Evolutionary conservation across 1,140 invertebrate genomes (phyloP).

Genomic region (Muscidifurax raptorellus): DNA sequence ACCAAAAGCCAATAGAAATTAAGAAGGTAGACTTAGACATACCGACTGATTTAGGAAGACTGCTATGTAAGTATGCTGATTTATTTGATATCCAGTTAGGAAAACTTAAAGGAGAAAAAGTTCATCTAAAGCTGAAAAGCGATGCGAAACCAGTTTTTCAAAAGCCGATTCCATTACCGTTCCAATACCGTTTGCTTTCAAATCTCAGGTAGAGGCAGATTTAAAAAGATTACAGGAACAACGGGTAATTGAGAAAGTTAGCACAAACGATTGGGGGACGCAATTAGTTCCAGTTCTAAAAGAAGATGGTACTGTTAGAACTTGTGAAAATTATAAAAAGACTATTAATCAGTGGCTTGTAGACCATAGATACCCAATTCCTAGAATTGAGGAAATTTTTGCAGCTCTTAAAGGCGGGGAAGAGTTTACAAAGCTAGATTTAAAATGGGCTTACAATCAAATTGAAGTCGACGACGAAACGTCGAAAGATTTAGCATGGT

Average conservation of each 20-base stretch:
- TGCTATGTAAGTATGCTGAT: too few relatives aligned
- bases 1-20: too few relatives aligned
- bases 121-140: too few relatives aligned
- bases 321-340: conserved; percentile 46
- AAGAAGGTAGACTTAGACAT: too few relatives aligned
- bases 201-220: conserved; percentile 22
- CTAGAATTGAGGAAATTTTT: conserved; percentile 65
- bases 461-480: conserved; percentile 57
- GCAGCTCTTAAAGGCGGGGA: conserved; percentile 57
- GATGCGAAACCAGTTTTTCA: conserved; percentile 35
- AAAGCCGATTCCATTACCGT: too few relatives aligned
- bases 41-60: too few relatives aligned
- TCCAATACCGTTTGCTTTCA: conserved; percentile 31
- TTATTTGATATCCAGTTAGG: too few relatives aligned
- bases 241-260: not conserved
- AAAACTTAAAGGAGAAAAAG: too few relatives aligned
- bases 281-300: conserved; percentile 32
- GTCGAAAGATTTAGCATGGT: conserved; percentile 54
- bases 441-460: conserved; percentile 40
- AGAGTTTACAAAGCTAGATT: conserved; percentile 59
- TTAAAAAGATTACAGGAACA: conserved; percentile 27
- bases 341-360: conserved; percentile 51
- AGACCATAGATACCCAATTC: conserved; percentile 64
- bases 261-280: conserved; percentile 40
- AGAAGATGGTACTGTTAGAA: conserved; percentile 12